phyloP scores from a whole-genome alignment of 2,888 invertebrate species.

The Pseudococcus jackbeardsleyi region DNA sequence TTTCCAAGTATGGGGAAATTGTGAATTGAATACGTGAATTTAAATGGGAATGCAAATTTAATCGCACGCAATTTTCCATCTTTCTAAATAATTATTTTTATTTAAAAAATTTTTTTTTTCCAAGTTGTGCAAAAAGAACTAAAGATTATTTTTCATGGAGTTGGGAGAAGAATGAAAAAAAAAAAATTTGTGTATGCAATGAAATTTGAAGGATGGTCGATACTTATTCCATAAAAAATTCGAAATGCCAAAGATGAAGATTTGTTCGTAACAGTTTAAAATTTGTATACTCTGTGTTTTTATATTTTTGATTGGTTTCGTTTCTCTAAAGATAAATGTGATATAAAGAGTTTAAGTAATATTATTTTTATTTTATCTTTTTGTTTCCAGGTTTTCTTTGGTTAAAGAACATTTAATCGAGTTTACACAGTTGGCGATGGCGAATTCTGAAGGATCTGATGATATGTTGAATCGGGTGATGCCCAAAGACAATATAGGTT shows the following conservation, averaged over 20 bases:
- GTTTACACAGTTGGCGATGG: slow-evolving; percentile 98
- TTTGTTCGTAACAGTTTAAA: background rate
- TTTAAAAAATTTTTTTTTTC: no score
- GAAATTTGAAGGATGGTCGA: no score
- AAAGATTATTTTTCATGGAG: no score
- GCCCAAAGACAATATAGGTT: slow-evolving; percentile 99
- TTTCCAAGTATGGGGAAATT: no score
- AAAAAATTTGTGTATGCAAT: no score
- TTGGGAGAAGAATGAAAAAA: no score
- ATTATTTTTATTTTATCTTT: background rate
- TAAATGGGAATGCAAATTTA: no score
- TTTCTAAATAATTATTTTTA: no score
- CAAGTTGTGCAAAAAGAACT: no score
- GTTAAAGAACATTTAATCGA: slow-evolving; percentile 97
- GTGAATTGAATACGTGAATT: no score
- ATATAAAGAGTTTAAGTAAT: background rate
- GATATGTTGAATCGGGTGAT: slow-evolving; percentile 98
- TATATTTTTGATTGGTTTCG: background rate
- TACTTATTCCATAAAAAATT: background rate
- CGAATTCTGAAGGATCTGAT: slow-evolving; percentile 97
- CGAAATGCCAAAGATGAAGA: background rate
- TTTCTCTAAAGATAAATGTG: background rate
- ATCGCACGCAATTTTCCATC: no score
- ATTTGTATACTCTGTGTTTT: background rate
- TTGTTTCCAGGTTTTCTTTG: slow-evolving; percentile 83